Conservation (phyloP, 2,888 invertebrate species). For the Aspidapion aeneum region DNA sequence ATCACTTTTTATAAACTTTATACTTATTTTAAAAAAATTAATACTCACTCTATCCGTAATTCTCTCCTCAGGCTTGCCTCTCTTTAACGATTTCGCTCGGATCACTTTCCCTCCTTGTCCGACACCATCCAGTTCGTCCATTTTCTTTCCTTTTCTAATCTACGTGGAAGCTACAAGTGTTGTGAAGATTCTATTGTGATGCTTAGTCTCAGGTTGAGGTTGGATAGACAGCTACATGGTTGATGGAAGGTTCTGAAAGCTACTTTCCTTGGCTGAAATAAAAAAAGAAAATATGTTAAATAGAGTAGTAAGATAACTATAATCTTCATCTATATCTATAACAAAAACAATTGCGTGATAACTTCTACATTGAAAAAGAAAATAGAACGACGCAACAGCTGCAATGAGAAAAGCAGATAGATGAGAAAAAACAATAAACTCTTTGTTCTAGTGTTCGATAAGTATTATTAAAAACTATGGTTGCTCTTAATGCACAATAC, state of each 20-base stretch:
- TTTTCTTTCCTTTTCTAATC: conserved; percentile 14
- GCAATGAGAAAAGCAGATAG: not conserved
- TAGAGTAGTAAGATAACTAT: too few species aligned
- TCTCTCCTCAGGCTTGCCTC: conserved; percentile 74
- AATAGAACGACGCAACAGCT: not conserved
- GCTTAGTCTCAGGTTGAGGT: not conserved
- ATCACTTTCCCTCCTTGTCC: conserved; percentile 52
- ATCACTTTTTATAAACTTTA: too few species aligned
- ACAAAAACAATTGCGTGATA: not conserved
- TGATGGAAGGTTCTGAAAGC: not conserved
- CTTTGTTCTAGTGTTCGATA: not conserved
- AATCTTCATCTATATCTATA: too few species aligned
- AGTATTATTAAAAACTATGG: not conserved
- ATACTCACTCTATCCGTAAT: conserved; percentile 73
- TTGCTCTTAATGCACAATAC: not conserved
- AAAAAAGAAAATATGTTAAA: too few species aligned
- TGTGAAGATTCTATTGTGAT: not conserved
- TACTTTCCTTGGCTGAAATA: too few species aligned
- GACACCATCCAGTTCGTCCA: conserved; percentile 32
- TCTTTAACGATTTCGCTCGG: conserved; percentile 72
- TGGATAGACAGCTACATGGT: not conserved
- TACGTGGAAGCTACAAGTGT: not conserved
- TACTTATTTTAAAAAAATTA: too few species aligned
- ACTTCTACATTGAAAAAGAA: not conserved
- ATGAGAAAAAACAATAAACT: not conserved